phyloP scores from a whole-genome alignment of 2,888 invertebrate species.

The Tineola bisselliella region DNA sequence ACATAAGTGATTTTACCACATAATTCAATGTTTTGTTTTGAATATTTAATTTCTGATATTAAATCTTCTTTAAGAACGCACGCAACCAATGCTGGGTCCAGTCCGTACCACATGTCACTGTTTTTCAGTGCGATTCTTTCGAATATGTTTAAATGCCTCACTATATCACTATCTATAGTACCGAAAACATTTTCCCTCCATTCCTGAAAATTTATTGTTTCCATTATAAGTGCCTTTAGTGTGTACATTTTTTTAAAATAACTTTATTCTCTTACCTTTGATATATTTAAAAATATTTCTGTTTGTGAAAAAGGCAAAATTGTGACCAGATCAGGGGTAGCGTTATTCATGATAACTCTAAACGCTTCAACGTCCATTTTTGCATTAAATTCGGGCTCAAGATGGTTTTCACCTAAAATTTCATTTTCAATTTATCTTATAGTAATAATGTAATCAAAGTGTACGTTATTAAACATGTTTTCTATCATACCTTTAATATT shows the following conservation, averaged over 20 bases:
- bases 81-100: constrained; percentile 43
- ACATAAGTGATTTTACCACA: constrained; percentile 33
- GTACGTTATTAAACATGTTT: background rate
- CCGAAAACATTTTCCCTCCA: constrained; percentile 43
- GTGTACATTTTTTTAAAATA: background rate
- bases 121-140: constrained; percentile 32
- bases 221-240: no score
- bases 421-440: constrained; percentile 1
- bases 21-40: constrained; percentile 38
- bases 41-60: constrained; percentile 41
- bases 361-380: constrained; percentile 48
- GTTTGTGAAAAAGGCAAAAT: constrained; percentile 45
- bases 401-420: constrained; percentile 27
- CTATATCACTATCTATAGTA: constrained; percentile 36
- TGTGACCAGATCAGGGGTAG: constrained; percentile 42
- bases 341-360: constrained; percentile 33
- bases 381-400: constrained; percentile 44
- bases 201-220: constrained; percentile 25
- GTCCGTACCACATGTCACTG: constrained; percentile 31
- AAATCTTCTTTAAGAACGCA: constrained; percentile 35
- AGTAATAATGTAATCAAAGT: background rate
- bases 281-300: constrained; percentile 26
- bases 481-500: constrained; percentile 71
- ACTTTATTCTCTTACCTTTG: constrained; percentile 25
- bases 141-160: constrained; percentile 38